Percentiles rank a stretch among this genome's conserved stretches.
phyloP scores from a whole-genome alignment of 2,113 vertebrate genomes.

The Rafetus swinhoei region DNA sequence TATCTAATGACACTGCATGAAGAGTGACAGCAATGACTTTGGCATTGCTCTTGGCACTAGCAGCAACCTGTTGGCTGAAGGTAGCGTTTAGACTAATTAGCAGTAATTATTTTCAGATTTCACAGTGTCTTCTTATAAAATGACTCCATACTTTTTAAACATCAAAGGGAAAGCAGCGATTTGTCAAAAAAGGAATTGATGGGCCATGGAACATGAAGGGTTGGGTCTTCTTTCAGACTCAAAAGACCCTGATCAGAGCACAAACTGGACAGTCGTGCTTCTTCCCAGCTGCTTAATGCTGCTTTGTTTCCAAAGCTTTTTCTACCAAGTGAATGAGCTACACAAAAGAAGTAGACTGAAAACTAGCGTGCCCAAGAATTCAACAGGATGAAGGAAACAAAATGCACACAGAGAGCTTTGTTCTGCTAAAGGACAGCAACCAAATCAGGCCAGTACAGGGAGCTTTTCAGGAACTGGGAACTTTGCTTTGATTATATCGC shows the following conservation, averaged over 20 bases:
- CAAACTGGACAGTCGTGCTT: background rate
- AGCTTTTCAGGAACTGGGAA: conserved; percentile 1
- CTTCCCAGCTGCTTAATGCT: background rate
- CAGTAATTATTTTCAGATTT: conserved; percentile 37
- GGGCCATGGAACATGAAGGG: conserved; percentile 31
- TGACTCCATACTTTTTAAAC: background rate
- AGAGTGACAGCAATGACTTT: background rate
- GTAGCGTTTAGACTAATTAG: conserved; percentile 18
- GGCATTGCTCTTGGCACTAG: background rate
- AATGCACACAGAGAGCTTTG: conserved; percentile 39
- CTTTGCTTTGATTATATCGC: background rate
- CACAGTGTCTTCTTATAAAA: conserved; percentile 6
- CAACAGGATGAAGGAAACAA: conserved; percentile 34
- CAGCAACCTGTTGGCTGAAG: background rate
- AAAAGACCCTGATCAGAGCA: background rate
- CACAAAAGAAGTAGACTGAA: conserved; percentile 34
- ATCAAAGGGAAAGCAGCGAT: background rate
- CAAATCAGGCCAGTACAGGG: background rate
- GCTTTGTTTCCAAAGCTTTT: conserved; percentile 45
- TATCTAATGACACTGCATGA: background rate
- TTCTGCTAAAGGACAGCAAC: conserved; percentile 31
- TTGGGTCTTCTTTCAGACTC: background rate
- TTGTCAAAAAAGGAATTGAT: background rate
- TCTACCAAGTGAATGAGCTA: conserved; percentile 35
- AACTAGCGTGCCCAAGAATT: conserved; percentile 45